Evolutionary conservation across 2,797 vertebrate genomes (phyloP).

Genomic region (Streptopelia turtur): DNA sequence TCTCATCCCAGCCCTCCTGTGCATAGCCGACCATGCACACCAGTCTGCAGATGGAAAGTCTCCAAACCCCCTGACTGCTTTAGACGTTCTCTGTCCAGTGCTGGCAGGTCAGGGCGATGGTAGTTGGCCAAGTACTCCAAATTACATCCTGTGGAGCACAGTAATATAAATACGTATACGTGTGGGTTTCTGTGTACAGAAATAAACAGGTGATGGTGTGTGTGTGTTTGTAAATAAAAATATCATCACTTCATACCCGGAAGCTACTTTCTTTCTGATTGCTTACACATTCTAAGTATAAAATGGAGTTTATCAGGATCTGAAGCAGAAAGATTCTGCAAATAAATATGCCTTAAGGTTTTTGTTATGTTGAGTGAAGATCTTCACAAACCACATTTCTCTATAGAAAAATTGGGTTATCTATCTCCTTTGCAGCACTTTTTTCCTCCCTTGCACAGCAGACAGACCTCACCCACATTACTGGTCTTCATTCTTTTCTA

Average conservation of each 20-base stretch:
- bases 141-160: not conserved
- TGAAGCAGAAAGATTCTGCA: not conserved
- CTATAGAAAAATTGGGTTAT: not conserved
- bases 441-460: not conserved
- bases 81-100: not conserved
- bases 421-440: not conserved
- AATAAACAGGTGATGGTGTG: not conserved
- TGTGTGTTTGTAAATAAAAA: not conserved
- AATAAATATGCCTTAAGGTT: not conserved
- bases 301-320: not conserved
- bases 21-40: not conserved
- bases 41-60: not conserved
- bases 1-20: not conserved
- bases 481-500: not conserved
- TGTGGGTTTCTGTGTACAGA: not conserved
- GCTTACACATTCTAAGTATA: not conserved
- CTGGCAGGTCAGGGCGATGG: not conserved
- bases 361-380: not conserved
- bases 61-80: not conserved
- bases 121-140: not conserved
- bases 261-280: not conserved
- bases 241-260: not conserved
- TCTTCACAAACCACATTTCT: not conserved
- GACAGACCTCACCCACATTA: not conserved
- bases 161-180: not conserved